Evolutionary conservation across 2,113 vertebrate genomes (phyloP), one percentile per base, ranked within the genome.

Genomic region (Hylia prasina): DNA sequence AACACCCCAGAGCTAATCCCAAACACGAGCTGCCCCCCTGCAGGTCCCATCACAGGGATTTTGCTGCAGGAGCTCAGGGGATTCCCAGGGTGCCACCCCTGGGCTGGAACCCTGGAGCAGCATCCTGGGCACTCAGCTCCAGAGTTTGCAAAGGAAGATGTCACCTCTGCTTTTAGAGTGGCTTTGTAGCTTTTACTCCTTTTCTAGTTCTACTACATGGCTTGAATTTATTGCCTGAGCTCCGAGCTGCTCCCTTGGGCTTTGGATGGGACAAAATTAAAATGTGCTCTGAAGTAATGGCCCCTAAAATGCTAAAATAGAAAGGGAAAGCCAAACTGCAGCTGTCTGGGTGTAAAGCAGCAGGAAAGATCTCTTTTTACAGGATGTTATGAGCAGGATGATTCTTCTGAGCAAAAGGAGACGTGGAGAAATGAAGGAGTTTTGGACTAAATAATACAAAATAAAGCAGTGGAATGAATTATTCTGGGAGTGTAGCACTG

Each of bases 351-450:
- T 25, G 33, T n/a, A 66, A 82, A 48, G 24, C 18, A 42, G 25
- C 1, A 7, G 13, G 28, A 45, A 53, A 42, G 7, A 18, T 47
- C 24, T 30, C 19, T 39, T 45, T 66, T 61, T 40, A 28, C 35
- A 18, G 15, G 4, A 28, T 42, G 25, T 5, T 80, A 10, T 30
- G 28, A 79, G 47, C 9, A 60, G 25, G 27, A 44, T 33, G 28
- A 33, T 61, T 89, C 47, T n/a, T 33, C 31, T 13, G 35, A 81
- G 37, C 45, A 73, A 65, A 42, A 76, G 48, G 68, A 77, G 35
- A 33, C 0, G 0, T 6, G 13, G 1, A 10, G 17, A 79, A 58
- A 58, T 5, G 12, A 42, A 64, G 16, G 39, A 11, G 47, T 39
- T 72, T 47, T 53, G 16, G 31, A 33, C 18, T 58, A 42, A 19